These are phyloP conservation scores for Scaptomyza hsui DNA, from an alignment of 1,140 invertebrate genomes.

Conservation along the genomic window DNA sequence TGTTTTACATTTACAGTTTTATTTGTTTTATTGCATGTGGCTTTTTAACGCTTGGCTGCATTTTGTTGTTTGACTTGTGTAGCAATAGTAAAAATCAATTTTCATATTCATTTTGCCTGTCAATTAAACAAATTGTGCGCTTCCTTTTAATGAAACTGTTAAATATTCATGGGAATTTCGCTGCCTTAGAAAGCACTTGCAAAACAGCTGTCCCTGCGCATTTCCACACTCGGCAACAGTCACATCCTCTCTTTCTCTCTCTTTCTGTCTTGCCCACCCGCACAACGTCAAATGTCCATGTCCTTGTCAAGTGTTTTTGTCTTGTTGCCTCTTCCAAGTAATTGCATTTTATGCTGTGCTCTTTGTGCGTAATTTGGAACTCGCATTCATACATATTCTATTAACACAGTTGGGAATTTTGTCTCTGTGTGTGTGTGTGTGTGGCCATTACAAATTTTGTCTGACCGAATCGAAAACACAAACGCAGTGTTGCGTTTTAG, in stretches of 20 bases:
- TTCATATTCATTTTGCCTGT: constrained; percentile 33
- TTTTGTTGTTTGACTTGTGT: constrained; percentile 21
- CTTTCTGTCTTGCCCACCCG: constrained; percentile 3
- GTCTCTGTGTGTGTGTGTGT: constrained; percentile 2
- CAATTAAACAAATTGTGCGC: constrained; percentile 45
- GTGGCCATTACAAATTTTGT: background rate
- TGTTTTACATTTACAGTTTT: constrained; percentile 12
- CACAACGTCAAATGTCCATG: constrained; percentile 30
- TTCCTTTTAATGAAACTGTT: constrained; percentile 45
- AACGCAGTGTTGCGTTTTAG: constrained; percentile 47
- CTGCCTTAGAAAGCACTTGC: constrained; percentile 2
- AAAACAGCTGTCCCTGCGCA: constrained; percentile 26
- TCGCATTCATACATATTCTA: constrained; percentile 26
- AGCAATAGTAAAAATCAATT: constrained; percentile 58
- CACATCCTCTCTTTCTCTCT: background rate
- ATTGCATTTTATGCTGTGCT: constrained; percentile 25
- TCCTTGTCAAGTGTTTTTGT: constrained; percentile 60
- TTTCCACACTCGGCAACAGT: constrained; percentile 13
- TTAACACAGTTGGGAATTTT: background rate
- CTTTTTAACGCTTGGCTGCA: constrained; percentile 52
- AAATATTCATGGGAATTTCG: constrained; percentile 33
- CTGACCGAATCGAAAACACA: constrained; percentile 14
- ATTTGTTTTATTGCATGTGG: constrained; percentile 50
- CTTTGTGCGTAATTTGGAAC: constrained; percentile 36
- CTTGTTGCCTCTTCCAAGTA: constrained; percentile 48